Evolutionary conservation across 2,888 invertebrate genomes (phyloP), one percentile per base, ranked within the genome.

Genomic region (Lithophane semibrunnea): DNA sequence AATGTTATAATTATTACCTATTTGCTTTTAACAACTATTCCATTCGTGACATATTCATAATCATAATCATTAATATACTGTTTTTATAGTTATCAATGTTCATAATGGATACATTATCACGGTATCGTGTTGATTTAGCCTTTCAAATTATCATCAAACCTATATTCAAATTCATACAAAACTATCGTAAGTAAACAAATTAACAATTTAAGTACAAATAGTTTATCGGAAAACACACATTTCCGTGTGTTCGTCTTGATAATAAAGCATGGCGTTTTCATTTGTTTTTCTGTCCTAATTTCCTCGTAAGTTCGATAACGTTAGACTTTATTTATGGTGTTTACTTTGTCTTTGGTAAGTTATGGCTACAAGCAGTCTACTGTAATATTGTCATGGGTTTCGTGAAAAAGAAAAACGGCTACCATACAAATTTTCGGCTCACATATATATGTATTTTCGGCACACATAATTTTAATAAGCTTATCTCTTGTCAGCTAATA

Each of bases 291-390:
- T 80, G 24, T 61, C 24, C 58, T 37, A 79, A 61, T 73, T 72
- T 83, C 68, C 71, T 42, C 24, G 68, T 61, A 65, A 69, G 42
- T 24, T 71, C 21, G 61, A 67, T 69, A 65, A 54, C 2, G 37
- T 47, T 64, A 12, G 18, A 0, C 3, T 73, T 73, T 83, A 64
- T 79, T 84, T 79, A 84, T 84, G 81, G 37, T 83, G 73, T 81
- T 79, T 68, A 83, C 63, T 44, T 29, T 67, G 78, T 61, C 76
- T 16, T 12, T 3, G 44, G 58, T 54, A 68, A 56, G 8, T n/a
- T 76, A 82, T 44, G 63, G 42, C 4, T 37, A 16, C 5, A 18
- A 74, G n/a, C 18, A 2, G 0, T n/a, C 21, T 37, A 54, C 7
- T 42, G 1, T 24, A 5, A 58, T 42, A 5, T 24, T 47, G 18